phyloP scores from a whole-genome alignment of 2,888 invertebrate genomes.

The Rotaria macrura region DNA sequence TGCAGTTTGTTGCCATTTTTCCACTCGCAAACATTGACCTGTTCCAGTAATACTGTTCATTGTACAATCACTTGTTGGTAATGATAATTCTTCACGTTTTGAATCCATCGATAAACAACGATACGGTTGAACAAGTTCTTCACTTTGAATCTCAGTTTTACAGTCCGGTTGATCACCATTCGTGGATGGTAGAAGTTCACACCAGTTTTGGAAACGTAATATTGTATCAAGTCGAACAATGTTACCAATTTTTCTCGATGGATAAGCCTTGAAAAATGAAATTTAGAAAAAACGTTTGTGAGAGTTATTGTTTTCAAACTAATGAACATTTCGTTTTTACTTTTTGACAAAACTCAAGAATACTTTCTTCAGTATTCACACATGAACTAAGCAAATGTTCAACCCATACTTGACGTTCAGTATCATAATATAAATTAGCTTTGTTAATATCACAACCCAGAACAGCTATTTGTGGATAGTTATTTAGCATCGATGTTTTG shows the following conservation, averaged over 20 bases:
- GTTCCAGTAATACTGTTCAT: background rate
- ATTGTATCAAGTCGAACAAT: slow-evolving; percentile 2
- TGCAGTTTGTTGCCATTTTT: slow-evolving; percentile 13
- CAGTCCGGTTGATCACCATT: background rate
- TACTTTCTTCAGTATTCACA: background rate
- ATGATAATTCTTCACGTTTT: background rate
- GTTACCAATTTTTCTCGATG: background rate
- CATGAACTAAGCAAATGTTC: background rate
- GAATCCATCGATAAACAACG: background rate
- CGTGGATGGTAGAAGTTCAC: background rate
- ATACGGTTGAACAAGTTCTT: background rate
- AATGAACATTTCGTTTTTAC: background rate
- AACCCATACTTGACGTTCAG: background rate
- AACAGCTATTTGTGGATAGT: background rate
- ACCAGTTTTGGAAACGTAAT: slow-evolving; percentile 19
- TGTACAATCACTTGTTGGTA: background rate
- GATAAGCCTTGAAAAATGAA: background rate
- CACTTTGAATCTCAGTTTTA: background rate
- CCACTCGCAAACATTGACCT: background rate
- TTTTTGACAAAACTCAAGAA: slow-evolving; percentile 13
- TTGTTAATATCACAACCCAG: background rate
- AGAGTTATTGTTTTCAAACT: too few species aligned
- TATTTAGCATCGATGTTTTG: background rate
- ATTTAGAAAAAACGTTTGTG: background rate
- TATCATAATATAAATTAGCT: slow-evolving; percentile 1